phyloP scores from a whole-genome alignment of 92 coral and sea anemone species.

The Bergia puertoricense region DNA sequence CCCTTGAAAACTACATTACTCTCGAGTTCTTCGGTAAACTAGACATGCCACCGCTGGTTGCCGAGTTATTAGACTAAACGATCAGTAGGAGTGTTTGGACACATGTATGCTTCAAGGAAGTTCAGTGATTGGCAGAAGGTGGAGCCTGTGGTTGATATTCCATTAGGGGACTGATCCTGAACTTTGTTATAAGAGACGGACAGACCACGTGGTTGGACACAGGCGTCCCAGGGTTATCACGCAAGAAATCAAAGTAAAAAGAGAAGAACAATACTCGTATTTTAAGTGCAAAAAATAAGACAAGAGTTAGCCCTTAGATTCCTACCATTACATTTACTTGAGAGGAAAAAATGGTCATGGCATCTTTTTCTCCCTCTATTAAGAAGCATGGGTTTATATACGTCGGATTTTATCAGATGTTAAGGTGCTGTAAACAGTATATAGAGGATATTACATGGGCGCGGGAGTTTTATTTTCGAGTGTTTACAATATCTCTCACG shows the following conservation, averaged over 20 bases:
- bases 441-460: too few relatives aligned
- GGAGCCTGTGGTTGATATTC: not conserved
- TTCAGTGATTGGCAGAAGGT: not conserved
- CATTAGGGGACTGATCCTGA: not conserved
- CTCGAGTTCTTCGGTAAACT: slow-evolving; percentile 95
- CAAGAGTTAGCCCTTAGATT: slow-evolving; percentile 10
- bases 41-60: slow-evolving; percentile 96
- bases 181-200: not conserved
- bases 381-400: not conserved
- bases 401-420: not conserved
- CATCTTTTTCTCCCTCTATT: not conserved
- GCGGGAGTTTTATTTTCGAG: too few relatives aligned
- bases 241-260: not conserved
- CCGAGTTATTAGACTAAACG: slow-evolving; percentile 77
- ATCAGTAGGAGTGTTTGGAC: not conserved
- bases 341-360: not conserved
- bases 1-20: slow-evolving; percentile 88
- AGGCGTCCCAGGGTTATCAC: not conserved
- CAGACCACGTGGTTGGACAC: not conserved
- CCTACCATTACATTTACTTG: not conserved
- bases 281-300: not conserved
- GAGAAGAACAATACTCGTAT: not conserved
- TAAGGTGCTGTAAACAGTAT: not conserved
- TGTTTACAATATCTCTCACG: too few relatives aligned
- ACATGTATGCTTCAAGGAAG: slow-evolving; percentile 2